These are phyloP conservation scores for Cerceris ruficornis DNA, from an alignment of 2,888 invertebrate species.

Conservation along the genomic window DNA sequence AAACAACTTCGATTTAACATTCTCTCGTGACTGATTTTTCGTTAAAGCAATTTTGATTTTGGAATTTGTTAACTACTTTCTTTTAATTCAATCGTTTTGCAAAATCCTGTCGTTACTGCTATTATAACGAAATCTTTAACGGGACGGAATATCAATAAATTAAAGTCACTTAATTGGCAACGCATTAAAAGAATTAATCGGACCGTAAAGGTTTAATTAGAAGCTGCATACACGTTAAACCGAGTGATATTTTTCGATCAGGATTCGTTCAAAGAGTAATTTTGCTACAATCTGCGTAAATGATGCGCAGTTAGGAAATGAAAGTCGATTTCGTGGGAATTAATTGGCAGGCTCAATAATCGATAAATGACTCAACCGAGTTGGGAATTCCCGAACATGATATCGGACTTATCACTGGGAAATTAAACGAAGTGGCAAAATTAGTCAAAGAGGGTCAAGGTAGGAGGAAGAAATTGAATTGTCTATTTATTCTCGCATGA, in stretches of 20 bases:
- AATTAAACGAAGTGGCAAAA: constrained; percentile 9
- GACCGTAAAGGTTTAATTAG: not conserved
- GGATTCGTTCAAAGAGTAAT: constrained; percentile 16
- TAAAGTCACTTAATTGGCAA: too few relatives aligned
- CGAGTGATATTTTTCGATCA: constrained; percentile 2
- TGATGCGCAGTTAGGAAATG: not conserved
- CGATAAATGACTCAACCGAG: constrained; percentile 19
- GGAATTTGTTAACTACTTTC: too few relatives aligned
- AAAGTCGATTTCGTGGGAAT: constrained; percentile 15
- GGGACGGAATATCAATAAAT: too few relatives aligned
- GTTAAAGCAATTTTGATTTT: too few relatives aligned
- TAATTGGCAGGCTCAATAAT: constrained; percentile 23
- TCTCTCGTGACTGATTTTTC: too few relatives aligned
- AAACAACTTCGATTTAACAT: too few relatives aligned
- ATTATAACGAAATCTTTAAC: too few relatives aligned
- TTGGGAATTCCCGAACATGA: constrained; percentile 4
- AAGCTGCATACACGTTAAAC: not conserved
- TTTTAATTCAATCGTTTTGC: too few relatives aligned
- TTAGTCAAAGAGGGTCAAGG: constrained; percentile 7
- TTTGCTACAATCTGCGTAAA: constrained; percentile 13
- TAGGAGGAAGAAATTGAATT: not conserved
- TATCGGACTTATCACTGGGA: constrained; percentile 1
- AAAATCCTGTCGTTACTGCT: too few relatives aligned
- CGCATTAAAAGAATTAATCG: too few relatives aligned
- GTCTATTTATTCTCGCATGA: not conserved